These are phyloP conservation scores for Vimba vimba DNA, from an alignment of 2,113 vertebrate species.

Conservation along the genomic window DNA sequence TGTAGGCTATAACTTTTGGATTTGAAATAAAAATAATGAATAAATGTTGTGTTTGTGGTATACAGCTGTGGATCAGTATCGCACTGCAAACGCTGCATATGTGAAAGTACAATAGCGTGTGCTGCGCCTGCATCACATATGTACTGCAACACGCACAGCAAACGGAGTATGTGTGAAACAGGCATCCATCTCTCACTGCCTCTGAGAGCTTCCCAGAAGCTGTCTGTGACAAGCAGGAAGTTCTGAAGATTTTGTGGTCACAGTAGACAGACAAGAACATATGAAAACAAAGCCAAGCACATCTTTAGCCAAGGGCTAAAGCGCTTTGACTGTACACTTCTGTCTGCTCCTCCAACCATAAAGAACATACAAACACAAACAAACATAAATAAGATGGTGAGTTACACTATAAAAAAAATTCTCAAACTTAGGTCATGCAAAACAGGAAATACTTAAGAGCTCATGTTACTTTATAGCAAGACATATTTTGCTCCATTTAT, in stretches of 20 bases:
- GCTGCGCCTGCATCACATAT: no score
- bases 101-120: no score
- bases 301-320: constrained; percentile 19
- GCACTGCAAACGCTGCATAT: no score
- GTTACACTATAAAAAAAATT: neutral
- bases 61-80: no score
- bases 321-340: neutral
- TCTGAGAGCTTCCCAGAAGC: constrained; percentile 49
- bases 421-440: neutral
- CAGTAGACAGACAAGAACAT: constrained; percentile 29
- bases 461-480: neutral
- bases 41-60: no score
- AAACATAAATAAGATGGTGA: neutral
- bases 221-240: constrained; percentile 30
- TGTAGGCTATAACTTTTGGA: no score
- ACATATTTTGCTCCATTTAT: no score
- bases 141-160: no score
- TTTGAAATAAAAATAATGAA: no score
- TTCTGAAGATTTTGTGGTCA: constrained; percentile 32
- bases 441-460: constrained; percentile 5
- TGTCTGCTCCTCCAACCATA: neutral
- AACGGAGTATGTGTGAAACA: no score
- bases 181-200: neutral
- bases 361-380: neutral
- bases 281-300: constrained; percentile 5